Percentiles rank a stretch among this genome's conserved stretches.
Evolutionary conservation across 2,888 invertebrate species (phyloP).

Genomic region (Macaria notata): DNA sequence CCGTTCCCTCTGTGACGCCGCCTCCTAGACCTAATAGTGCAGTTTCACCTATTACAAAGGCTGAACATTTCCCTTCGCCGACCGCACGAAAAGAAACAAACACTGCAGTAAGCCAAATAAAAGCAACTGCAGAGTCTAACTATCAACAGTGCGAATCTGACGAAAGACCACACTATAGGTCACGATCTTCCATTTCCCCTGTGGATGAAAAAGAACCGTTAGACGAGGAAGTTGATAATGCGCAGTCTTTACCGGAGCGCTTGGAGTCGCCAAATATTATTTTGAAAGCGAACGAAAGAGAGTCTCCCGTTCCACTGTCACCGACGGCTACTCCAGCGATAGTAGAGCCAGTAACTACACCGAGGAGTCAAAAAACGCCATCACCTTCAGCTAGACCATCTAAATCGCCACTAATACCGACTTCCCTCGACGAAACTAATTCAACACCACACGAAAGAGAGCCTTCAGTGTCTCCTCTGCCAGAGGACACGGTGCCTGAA

Average conservation of each 20-base stretch:
- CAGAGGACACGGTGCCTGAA: conserved; percentile 46
- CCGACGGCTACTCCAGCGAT: conserved; percentile 38
- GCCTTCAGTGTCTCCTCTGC: conserved; percentile 46
- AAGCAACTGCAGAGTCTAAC: conserved; percentile 43
- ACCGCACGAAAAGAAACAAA: conserved; percentile 50
- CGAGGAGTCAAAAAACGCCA: conserved; percentile 60
- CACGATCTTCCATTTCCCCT: conserved; percentile 52
- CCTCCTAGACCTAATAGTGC: conserved; percentile 53
- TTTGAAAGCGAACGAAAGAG: conserved; percentile 51
- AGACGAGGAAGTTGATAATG: conserved; percentile 41
- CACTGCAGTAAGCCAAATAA: conserved; percentile 40
- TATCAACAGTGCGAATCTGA: conserved; percentile 38
- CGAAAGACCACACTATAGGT: conserved; percentile 49
- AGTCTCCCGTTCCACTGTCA: conserved; percentile 47
- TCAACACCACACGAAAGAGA: conserved; percentile 37
- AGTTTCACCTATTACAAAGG: conserved; percentile 52
- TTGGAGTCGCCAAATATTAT: conserved; percentile 40
- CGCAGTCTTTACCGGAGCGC: conserved; percentile 41
- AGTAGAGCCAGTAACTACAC: conserved; percentile 44
- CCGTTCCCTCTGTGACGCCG: conserved; percentile 55
- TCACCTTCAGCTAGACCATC: conserved; percentile 59
- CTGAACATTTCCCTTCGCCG: conserved; percentile 53
- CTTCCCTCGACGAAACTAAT: conserved; percentile 46
- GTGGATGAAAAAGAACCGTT: conserved; percentile 44
- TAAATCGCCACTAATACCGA: conserved; percentile 51